These are phyloP conservation scores for Erithacus rubecula DNA, from an alignment of 2,797 vertebrate species.

Conservation along the genomic window DNA sequence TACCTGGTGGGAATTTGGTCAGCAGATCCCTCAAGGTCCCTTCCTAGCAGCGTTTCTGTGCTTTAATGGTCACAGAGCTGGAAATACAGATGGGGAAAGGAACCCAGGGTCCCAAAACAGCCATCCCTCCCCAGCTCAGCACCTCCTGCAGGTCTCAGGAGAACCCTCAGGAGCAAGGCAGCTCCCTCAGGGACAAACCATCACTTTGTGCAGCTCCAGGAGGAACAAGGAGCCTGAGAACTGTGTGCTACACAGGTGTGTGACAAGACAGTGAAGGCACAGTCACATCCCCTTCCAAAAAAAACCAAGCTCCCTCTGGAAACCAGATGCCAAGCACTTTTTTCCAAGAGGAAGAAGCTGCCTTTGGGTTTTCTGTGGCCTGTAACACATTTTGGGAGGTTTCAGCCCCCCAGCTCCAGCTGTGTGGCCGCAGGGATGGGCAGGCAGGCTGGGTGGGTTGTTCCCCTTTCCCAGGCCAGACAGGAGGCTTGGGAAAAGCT, in stretches of 20 bases:
- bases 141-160: neutral
- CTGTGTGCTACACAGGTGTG: neutral
- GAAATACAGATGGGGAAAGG: neutral
- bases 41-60: neutral
- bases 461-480: neutral
- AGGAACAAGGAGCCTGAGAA: neutral
- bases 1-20: neutral
- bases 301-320: neutral
- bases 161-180: fast-evolving
- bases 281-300: neutral
- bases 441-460: neutral
- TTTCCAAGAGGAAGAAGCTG: neutral
- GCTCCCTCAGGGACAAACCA: slow-evolving; percentile 27
- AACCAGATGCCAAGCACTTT: fast-evolving
- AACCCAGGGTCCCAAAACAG: neutral
- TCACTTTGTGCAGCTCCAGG: slow-evolving; percentile 15
- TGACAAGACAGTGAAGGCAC: neutral
- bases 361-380: fast-evolving
- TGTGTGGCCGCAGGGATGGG: fast-evolving
- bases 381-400: neutral
- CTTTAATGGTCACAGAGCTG: neutral
- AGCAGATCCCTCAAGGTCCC: neutral
- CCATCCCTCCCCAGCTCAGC: neutral
- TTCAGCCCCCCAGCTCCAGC: neutral
- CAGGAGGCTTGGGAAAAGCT: neutral